Evolutionary conservation across 2,888 invertebrate species (phyloP).

Genomic region (Yponomeuta evonymella): DNA sequence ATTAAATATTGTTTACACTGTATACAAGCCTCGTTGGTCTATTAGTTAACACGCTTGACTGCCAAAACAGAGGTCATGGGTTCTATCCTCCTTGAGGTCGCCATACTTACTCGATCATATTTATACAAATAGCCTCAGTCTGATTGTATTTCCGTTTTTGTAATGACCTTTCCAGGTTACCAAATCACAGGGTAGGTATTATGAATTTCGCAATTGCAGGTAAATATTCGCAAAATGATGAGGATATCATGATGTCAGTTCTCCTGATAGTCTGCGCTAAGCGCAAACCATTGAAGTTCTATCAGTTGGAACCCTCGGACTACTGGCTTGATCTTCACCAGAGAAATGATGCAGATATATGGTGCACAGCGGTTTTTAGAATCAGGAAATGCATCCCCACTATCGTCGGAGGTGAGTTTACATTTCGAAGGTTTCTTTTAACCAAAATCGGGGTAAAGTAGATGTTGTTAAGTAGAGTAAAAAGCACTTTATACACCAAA

Average conservation of each 20-base stretch:
- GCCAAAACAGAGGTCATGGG: too few species aligned
- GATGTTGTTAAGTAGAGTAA: too few species aligned
- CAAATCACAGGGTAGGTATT: background rate
- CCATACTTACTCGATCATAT: too few species aligned
- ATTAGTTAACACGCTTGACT: too few species aligned
- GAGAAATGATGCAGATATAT: slow-evolving; percentile 49
- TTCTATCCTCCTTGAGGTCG: too few species aligned
- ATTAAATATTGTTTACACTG: too few species aligned
- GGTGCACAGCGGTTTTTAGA: slow-evolving; percentile 63
- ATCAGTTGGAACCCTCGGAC: slow-evolving; percentile 45
- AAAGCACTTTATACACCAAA: too few species aligned
- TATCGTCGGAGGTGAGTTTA: slow-evolving; percentile 49
- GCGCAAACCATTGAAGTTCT: slow-evolving; percentile 54
- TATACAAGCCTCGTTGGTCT: too few species aligned
- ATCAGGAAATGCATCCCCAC: slow-evolving; percentile 64
- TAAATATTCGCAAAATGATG: slow-evolving; percentile 62
- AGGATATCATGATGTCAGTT: slow-evolving; percentile 59
- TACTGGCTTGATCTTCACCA: slow-evolving; percentile 61
- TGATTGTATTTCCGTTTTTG: background rate
- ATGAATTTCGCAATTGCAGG: slow-evolving; percentile 37
- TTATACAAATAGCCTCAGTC: too few species aligned
- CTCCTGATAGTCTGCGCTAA: slow-evolving; percentile 59
- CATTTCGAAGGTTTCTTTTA: background rate
- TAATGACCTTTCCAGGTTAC: background rate
- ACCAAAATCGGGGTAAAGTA: too few species aligned